Conservation (phyloP, 2,888 invertebrate species). For the Eumacrocentrus americanus region DNA sequence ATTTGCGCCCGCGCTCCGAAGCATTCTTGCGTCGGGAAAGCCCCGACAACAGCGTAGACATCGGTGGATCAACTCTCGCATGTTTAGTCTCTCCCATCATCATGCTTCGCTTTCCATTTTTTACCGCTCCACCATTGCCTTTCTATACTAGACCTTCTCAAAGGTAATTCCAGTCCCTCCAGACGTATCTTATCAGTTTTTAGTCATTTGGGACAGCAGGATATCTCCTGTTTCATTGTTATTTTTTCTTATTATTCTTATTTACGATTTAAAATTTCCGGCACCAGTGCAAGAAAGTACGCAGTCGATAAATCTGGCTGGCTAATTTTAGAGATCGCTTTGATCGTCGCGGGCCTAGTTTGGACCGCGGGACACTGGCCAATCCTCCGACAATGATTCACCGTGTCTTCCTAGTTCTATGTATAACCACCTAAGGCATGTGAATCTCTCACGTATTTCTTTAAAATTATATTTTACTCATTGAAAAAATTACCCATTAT, state of each 20-base stretch:
- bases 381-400: conserved; percentile 55
- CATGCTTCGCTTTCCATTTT: not conserved
- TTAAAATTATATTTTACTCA: not conserved
- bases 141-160: no score
- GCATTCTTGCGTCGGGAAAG: conserved; percentile 46
- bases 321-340: conserved; percentile 52
- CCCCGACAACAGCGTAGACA: conserved; percentile 39
- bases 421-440: conserved; percentile 47
- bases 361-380: conserved; percentile 54
- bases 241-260: no score
- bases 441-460: conserved; percentile 35
- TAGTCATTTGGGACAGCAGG: no score
- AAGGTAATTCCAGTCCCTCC: no score
- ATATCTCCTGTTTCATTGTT: no score
- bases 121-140: not conserved
- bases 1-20: conserved; percentile 45
- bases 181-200: no score
- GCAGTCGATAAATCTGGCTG: conserved; percentile 25
- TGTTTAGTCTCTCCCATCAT: not conserved
- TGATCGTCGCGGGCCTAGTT: conserved; percentile 55
- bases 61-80: conserved; percentile 18
- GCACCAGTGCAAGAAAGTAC: conserved; percentile 28
- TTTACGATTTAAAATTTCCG: no score
- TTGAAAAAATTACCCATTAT: no score
- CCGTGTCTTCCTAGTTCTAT: conserved; percentile 54